Evolutionary conservation across 2,888 invertebrate genomes (phyloP), one percentile per base, ranked within the genome.

Genomic region (Lamproptera curius): DNA sequence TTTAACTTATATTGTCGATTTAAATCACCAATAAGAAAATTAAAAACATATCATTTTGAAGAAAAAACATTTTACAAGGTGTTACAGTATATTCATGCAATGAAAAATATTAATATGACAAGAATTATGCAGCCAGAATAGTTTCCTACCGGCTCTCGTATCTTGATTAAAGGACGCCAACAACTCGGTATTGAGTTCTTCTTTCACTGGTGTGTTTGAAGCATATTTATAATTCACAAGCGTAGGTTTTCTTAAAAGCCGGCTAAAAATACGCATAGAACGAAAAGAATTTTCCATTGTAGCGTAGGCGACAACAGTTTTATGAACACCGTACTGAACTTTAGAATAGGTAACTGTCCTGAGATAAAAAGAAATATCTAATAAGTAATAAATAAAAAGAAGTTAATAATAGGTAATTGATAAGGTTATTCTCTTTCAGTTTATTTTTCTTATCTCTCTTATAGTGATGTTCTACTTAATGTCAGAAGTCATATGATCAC

Each of bases 101-200:
- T 20, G 6, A 16, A 23, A 33, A 9, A 50, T 17, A 23, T 13
- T 40, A 23, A 42, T n/a, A n/a, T n/a, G n/a, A n/a, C n/a, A n/a
- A n/a, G n/a, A n/a, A n/a, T n/a, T n/a, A n/a, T n/a, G n/a, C n/a
- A n/a, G n/a, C n/a, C n/a, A n/a, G n/a, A n/a, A n/a, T n/a, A n/a
- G n/a, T n/a, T n/a, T 51, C 72, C 65, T 62, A 84, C 86, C 86
- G 51, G 73, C 65, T 62, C 68, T 70, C 36, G 73, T 80, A 47
- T 86, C 86, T 46, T 65, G 63, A 52, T 87, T 86, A 50, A 73
- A 84, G 3, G 68, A 55, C 45, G 67, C 76, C 35, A 86, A 46
- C 9, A 85, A 56, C 40, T 76, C 79, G 0, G 63, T 54, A 50
- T 75, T 81, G 1, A 65, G 51, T 47, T 85, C 76, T 60, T 81